Evolutionary conservation across 2,113 vertebrate species (phyloP), one percentile per base, ranked within the genome.

Genomic region (Saccopteryx bilineata): DNA sequence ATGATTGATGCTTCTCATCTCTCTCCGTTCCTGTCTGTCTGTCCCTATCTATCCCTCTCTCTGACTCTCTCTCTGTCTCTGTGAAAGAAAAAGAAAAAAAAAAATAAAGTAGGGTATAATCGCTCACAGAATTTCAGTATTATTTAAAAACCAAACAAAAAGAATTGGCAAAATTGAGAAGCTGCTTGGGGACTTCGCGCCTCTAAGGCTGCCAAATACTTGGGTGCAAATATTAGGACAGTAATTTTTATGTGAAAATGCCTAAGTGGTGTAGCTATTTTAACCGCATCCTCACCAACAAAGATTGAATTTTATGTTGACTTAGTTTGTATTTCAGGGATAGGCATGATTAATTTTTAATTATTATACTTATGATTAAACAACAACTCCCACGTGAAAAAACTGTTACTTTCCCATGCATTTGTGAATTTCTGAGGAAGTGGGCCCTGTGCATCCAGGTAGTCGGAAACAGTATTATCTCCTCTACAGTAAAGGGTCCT

Each of bases 351-450:
- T 33, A 46, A n/a, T n/a, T 52, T 95, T 84, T 52, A 60, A 72
- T 61, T 86, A 72, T 58, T 26, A 61, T 81, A 82, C 82, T 19
- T 76, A 76, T 46, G 65, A 79, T 65, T 79, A 84, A 65, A 96
- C 31, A 86, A 63, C 9, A n/a, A 28, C 26, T 71, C 78, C 13
- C 24, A 48, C 7, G 7, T 23, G 12, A 82, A 88, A n/a, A 7
- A 65, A 66, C 48, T 31, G 46, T 33, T 54, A 21, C 6, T 75
- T 72, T 87, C 52, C 8, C 13, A n/a, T 2, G 6, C n/a, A 24
- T 72, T 39, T 90, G 46, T 46, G n/a, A 81, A 72, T 50, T 87
- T 52, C 63, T 7, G 15, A 93, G 24, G 23, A 74, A 90, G 6
- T 52, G 39, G 24, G 11, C 19, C 28, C 39, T 4, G 63, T 13